These are phyloP conservation scores for Zosterops lateralis DNA, from an alignment of 2,113 vertebrate species.

Conservation along the genomic window DNA sequence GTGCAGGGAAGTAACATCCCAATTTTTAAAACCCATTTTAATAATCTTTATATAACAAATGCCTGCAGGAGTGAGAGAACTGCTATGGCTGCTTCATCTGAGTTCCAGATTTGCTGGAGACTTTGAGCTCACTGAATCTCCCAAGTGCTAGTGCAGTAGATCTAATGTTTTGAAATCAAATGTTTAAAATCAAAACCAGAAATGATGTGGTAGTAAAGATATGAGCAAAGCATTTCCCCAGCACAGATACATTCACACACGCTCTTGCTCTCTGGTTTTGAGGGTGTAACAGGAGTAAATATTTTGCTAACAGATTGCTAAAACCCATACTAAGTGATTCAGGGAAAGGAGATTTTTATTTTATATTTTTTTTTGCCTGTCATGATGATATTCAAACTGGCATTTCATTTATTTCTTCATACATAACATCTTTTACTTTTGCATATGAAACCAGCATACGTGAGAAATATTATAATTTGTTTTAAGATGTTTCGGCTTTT, in stretches of 20 bases:
- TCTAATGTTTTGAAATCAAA: conserved; percentile 6
- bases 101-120: not conserved
- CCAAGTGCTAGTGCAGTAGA: not conserved
- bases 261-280: not conserved
- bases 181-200: not conserved
- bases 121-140: not conserved
- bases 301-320: not conserved
- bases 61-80: not conserved
- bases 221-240: not conserved
- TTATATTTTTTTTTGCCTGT: not conserved
- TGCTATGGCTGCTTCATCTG: not conserved
- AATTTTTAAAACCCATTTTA: not conserved
- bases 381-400: not conserved
- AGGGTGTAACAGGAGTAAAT: not conserved
- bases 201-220: not conserved
- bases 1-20: not conserved
- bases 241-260: not conserved
- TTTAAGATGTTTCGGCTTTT: not conserved
- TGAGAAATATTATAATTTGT: not conserved
- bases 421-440: not conserved
- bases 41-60: not conserved
- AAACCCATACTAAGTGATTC: not conserved
- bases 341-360: not conserved
- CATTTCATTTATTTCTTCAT: not conserved
- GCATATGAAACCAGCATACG: not conserved